These are phyloP conservation scores for Urocolius indicus DNA, from an alignment of 2,113 vertebrate genomes.

Conservation along the genomic window DNA sequence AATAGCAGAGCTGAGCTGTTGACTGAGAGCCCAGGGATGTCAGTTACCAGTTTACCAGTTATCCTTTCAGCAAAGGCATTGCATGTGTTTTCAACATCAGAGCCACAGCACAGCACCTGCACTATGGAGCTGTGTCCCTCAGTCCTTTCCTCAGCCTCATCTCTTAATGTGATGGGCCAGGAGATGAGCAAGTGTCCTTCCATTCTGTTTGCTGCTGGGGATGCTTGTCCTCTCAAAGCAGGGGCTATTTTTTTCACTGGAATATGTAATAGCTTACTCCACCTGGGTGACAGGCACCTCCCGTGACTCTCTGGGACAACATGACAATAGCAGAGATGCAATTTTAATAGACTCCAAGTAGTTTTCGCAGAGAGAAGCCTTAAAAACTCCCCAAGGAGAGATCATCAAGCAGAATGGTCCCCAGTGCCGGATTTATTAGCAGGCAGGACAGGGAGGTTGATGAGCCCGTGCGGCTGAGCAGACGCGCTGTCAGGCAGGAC, in stretches of 20 bases:
- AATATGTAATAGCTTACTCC: constrained; percentile 73
- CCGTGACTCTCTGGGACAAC: constrained; percentile 75
- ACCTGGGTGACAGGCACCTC: constrained; percentile 82
- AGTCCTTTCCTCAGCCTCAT: neutral
- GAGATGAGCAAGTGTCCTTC: neutral
- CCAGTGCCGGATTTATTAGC: constrained; percentile 83
- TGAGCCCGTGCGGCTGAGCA: constrained; percentile 79
- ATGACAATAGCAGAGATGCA: constrained; percentile 77
- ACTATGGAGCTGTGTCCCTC: accelerated
- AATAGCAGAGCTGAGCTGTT: neutral
- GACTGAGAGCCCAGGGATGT: neutral
- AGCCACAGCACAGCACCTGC: accelerated
- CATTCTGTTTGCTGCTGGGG: neutral
- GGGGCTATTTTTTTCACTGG: constrained; percentile 19
- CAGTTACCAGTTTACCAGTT: neutral
- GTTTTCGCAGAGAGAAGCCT: constrained; percentile 74
- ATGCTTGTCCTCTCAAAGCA: neutral
- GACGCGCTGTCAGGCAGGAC: constrained; percentile 82
- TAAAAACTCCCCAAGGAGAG: constrained; percentile 83
- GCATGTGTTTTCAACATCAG: neutral
- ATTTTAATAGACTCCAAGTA: constrained; percentile 84
- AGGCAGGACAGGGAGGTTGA: constrained; percentile 83
- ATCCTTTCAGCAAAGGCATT: neutral
- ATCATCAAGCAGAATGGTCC: constrained; percentile 86
- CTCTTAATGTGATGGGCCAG: neutral